Evolutionary conservation across 2,888 invertebrate genomes (phyloP).

Genomic region (Fragum sueziense): DNA sequence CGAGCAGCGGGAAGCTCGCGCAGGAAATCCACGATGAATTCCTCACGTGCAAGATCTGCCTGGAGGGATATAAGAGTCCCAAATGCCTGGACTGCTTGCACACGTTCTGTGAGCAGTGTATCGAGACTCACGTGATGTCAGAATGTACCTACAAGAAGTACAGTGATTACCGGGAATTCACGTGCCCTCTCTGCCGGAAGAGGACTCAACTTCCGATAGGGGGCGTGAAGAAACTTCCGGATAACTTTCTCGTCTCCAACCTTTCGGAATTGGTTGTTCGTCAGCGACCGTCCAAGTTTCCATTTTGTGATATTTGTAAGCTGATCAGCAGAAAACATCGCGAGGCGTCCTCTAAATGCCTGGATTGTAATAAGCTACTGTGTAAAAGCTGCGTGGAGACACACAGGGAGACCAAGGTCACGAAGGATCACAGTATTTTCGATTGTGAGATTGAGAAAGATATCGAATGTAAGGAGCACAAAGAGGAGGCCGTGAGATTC

Average conservation of each 20-base stretch:
- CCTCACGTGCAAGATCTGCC: slow-evolving; percentile 82
- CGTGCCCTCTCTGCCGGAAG: slow-evolving; percentile 82
- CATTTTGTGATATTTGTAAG: slow-evolving; percentile 82
- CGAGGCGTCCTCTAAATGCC: slow-evolving; percentile 82
- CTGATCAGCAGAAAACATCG: slow-evolving; percentile 79
- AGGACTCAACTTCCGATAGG: slow-evolving; percentile 82
- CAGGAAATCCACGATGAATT: slow-evolving; percentile 83
- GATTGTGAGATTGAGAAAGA: slow-evolving; percentile 83
- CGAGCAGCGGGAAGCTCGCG: slow-evolving; percentile 78
- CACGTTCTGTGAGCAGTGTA: slow-evolving; percentile 82
- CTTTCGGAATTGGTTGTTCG: slow-evolving; percentile 80
- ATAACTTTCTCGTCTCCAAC: slow-evolving; percentile 82
- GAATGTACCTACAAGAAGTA: slow-evolving; percentile 83
- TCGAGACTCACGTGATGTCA: slow-evolving; percentile 81
- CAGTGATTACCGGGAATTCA: slow-evolving; percentile 82
- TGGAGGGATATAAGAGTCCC: slow-evolving; percentile 81
- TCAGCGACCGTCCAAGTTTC: slow-evolving; percentile 80
- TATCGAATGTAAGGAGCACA: slow-evolving; percentile 82
- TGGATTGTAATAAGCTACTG: slow-evolving; percentile 82
- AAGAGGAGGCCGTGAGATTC: slow-evolving; percentile 82
- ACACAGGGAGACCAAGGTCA: slow-evolving; percentile 82
- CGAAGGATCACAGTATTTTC: slow-evolving; percentile 81
- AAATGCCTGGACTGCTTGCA: slow-evolving; percentile 82
- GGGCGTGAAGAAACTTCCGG: slow-evolving; percentile 82
- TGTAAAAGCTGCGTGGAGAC: slow-evolving; percentile 81